phyloP scores from a whole-genome alignment of 2,113 vertebrate genomes.

The Phrynocephalus versicolor region DNA sequence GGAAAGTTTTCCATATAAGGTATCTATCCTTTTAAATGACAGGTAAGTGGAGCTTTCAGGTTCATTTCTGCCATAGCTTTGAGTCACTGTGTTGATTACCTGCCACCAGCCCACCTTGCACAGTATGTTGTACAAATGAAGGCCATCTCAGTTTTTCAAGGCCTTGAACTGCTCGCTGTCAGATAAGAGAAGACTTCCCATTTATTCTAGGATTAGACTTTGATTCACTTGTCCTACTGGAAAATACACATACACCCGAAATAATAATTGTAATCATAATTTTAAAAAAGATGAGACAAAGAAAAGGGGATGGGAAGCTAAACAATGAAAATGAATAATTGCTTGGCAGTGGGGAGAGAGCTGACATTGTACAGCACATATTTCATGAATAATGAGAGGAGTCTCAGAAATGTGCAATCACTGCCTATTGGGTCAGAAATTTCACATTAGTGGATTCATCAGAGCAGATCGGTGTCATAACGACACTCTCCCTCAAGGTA shows the following conservation, averaged over 20 bases:
- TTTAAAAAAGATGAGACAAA: conserved; percentile 42
- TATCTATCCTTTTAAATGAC: neutral
- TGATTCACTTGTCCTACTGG: conserved; percentile 68
- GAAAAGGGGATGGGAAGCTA: conserved; percentile 43
- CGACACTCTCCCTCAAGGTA: conserved; percentile 73
- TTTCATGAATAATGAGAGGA: conserved; percentile 82
- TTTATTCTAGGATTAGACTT: conserved; percentile 66
- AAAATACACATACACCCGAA: conserved; percentile 67
- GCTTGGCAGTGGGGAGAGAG: conserved; percentile 71
- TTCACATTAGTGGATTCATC: conserved; percentile 80
- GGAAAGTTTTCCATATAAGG: no score
- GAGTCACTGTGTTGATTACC: neutral
- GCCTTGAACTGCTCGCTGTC: conserved; percentile 72
- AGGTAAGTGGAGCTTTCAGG: neutral
- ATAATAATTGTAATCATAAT: conserved; percentile 52
- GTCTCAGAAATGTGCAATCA: conserved; percentile 73
- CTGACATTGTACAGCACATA: conserved; percentile 68
- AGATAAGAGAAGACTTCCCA: conserved; percentile 76
- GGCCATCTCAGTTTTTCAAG: conserved; percentile 75
- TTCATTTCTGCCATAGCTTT: neutral
- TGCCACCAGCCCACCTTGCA: conserved; percentile 36
- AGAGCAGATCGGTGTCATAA: conserved; percentile 78
- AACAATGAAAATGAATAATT: conserved; percentile 79
- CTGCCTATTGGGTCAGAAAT: conserved; percentile 82
- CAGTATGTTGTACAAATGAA: conserved; percentile 70